Evolutionary conservation across 2,888 invertebrate genomes (phyloP).

Genomic region (Noctua pronuba): DNA sequence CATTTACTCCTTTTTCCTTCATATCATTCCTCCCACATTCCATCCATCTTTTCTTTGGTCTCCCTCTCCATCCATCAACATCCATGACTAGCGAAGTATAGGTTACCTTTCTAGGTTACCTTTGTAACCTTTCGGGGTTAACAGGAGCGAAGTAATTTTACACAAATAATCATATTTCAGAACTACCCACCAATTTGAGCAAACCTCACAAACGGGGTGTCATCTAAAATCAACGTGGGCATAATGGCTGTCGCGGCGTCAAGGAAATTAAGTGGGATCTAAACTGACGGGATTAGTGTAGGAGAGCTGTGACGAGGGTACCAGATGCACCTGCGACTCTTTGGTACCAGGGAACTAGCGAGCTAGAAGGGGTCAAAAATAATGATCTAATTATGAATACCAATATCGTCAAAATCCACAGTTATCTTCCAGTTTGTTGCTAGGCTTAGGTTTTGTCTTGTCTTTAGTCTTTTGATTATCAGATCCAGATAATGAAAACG

Average conservation of each 20-base stretch:
- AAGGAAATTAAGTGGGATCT: slow-evolving; percentile 75
- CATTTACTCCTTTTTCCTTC: too few relatives aligned
- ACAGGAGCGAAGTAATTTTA: not conserved
- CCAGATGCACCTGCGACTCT: slow-evolving; percentile 73
- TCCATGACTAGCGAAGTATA: not conserved
- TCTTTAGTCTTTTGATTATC: too few relatives aligned
- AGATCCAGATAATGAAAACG: too few relatives aligned
- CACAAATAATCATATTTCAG: slow-evolving; percentile 1
- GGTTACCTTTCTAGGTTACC: too few relatives aligned
- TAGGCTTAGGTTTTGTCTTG: too few relatives aligned
- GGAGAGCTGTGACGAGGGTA: slow-evolving; percentile 74
- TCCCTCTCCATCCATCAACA: not conserved
- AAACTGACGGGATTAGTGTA: slow-evolving; percentile 71
- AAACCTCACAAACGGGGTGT: slow-evolving; percentile 36
- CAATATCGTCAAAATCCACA: too few relatives aligned
- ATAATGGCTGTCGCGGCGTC: slow-evolving; percentile 65
- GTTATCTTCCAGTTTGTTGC: too few relatives aligned
- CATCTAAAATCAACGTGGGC: slow-evolving; percentile 59
- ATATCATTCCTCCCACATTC: not conserved
- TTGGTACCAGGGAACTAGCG: slow-evolving; percentile 10
- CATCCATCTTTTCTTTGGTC: not conserved
- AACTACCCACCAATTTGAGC: not conserved
- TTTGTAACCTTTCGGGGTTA: not conserved
- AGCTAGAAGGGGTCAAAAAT: slow-evolving; percentile 41
- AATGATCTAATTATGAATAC: too few relatives aligned